Base-by-base conservation (phyloP, 2,113 vertebrate genomes). In the Colinus virginianus region DNA sequence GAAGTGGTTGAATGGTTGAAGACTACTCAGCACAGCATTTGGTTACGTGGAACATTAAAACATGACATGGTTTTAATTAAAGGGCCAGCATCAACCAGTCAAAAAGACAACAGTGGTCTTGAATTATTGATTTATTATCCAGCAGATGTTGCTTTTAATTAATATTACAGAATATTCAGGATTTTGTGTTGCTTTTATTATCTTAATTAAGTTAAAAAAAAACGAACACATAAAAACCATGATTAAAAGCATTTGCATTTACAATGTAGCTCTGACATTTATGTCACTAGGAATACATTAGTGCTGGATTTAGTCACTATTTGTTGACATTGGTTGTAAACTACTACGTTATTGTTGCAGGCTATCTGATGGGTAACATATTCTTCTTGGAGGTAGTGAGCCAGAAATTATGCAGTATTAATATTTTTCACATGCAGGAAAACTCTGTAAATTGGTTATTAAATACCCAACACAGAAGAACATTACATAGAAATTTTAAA, bases 31-130 rank as follows among this genome's bases (percentile, higher is more conserved):
- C 59, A 55, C 68, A 96, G 32, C 66, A 79, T 36, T 36, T 95
- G 91, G 56, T 84, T 88, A 76, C 68, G 85, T 88, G 96, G 97
- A 96, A 70, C 89, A 72, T 93, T 91, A 95, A 93, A 95, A 97
- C 74, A 93, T 90, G 90, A 90, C 90, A 96, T 86, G 69, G 58
- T 97, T 95, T 97, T 97, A 97, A 97, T 97, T 97, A 96, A 93
- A 96, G 72, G 94, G 96, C 94, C 78, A 94, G 70, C 22, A 95
- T 68, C 89, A 96, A 95, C 71, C 91, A 88, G 88, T 96, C 69
- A 90, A 77, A 87, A 97, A 67, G 53, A 92, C 20, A 94, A 69
- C 81, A 97, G 90, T 63, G 77, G 43, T 93, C 72, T 95, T 96
- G 76, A 96, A 93, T 64, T 85, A 64, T 42, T 96, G 79, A 90